A percentile compares a stretch with the other conserved stretches of the same genome.
Evolutionary conservation across 2,888 invertebrate genomes (phyloP).

Genomic region (Nemoura dubitans): DNA sequence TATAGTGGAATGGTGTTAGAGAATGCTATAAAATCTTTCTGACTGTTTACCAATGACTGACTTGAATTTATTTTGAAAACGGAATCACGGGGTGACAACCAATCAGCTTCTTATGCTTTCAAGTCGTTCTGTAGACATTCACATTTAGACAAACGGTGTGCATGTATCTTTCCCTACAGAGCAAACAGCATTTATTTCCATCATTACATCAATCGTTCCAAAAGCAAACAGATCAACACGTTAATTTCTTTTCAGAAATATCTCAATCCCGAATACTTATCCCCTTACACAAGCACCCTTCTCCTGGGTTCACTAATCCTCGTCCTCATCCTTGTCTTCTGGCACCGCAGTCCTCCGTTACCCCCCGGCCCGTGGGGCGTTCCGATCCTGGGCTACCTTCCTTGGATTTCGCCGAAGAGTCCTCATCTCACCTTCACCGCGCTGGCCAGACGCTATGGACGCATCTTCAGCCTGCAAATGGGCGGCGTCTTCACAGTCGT

Average conservation of each 20-base stretch:
- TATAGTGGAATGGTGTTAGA: too few relatives aligned
- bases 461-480: conserved; percentile 77
- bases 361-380: conserved; percentile 92
- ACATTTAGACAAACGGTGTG: too few relatives aligned
- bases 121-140: too few relatives aligned
- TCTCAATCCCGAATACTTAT: not conserved
- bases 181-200: too few relatives aligned
- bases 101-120: too few relatives aligned
- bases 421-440: conserved; percentile 77
- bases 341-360: conserved; percentile 56
- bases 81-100: too few relatives aligned
- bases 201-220: too few relatives aligned
- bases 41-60: too few relatives aligned
- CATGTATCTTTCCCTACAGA: too few relatives aligned
- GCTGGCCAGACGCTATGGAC: conserved; percentile 74
- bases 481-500: conserved; percentile 82
- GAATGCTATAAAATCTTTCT: too few relatives aligned
- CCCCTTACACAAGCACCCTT: not conserved
- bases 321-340: not conserved
- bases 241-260: not conserved
- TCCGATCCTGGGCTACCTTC: conserved; percentile 84
- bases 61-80: too few relatives aligned
- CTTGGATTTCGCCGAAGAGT: conserved; percentile 72
- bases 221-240: too few relatives aligned
- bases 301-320: not conserved